Conservation (phyloP, 1,140 invertebrate species). For the Brachionus paranguensis region DNA sequence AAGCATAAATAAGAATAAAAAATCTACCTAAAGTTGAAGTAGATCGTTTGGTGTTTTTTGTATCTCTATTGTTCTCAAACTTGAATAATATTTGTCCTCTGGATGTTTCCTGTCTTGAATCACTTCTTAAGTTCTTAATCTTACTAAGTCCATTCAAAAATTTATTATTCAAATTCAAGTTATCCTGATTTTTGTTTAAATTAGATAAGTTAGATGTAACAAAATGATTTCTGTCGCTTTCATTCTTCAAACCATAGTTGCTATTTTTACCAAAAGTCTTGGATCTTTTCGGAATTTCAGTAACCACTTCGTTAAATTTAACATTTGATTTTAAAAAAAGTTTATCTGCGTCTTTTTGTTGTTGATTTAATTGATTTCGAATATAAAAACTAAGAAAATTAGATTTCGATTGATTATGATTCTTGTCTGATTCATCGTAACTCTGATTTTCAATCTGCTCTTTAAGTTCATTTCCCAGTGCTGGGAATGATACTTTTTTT, state of each 20-base stretch:
- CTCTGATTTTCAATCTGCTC: background rate
- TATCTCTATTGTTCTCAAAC: background rate
- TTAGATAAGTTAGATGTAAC: conserved; percentile 10
- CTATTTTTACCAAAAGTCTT: background rate
- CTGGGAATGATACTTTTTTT: background rate
- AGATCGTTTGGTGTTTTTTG: background rate
- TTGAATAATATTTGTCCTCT: background rate
- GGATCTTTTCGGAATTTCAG: background rate
- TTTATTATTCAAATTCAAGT: background rate
- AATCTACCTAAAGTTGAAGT: background rate
- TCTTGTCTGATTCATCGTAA: background rate
- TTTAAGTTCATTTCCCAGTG: background rate
- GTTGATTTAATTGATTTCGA: background rate
- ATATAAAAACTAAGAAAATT: background rate
- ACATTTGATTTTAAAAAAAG: background rate
- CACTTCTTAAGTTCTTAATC: background rate
- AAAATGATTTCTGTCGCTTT: background rate
- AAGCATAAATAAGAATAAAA: background rate
- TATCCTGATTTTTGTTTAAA: background rate
- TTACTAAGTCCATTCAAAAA: background rate
- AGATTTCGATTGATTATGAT: background rate
- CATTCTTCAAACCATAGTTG: background rate
- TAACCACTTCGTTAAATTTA: background rate
- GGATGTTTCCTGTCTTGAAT: background rate
- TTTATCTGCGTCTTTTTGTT: conserved; percentile 11